These are phyloP conservation scores for Habropoda laboriosa DNA, from an alignment of 1,140 invertebrate genomes.

Conservation along the genomic window DNA sequence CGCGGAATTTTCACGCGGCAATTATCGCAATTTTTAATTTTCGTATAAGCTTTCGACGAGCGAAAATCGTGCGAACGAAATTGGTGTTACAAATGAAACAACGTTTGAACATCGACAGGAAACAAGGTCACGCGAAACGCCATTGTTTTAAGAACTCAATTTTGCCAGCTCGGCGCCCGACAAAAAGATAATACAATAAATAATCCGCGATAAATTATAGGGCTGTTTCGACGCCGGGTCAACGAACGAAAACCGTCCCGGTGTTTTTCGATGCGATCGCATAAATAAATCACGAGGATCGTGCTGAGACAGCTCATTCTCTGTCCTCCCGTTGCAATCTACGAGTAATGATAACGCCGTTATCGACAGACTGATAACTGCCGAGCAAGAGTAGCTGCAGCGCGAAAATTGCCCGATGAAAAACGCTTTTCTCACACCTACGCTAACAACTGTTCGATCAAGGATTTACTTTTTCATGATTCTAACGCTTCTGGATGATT, in stretches of 20 bases:
- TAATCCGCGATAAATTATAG: conserved; percentile 20
- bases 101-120: too few species aligned
- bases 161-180: too few species aligned
- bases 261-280: conserved; percentile 29
- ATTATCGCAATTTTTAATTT: too few species aligned
- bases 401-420: conserved; percentile 7
- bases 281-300: conserved; percentile 44
- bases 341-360: conserved; percentile 49
- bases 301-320: conserved; percentile 40
- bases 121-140: too few species aligned
- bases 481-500: background rate
- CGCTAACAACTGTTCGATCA: background rate
- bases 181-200: background rate
- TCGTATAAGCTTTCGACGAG: too few species aligned
- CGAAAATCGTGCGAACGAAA: too few species aligned
- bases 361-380: conserved; percentile 63
- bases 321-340: conserved; percentile 26
- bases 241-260: background rate
- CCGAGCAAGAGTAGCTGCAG: conserved; percentile 3
- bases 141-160: background rate
- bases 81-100: too few species aligned
- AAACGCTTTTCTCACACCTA: conserved; percentile 2
- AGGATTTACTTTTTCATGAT: background rate
- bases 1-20: too few species aligned
- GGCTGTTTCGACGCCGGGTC: background rate